A percentile compares a stretch with the other conserved stretches of the same genome.
Evolutionary conservation across 2,797 vertebrate species (phyloP).

Genomic region (Adrianichthys oophorus): DNA sequence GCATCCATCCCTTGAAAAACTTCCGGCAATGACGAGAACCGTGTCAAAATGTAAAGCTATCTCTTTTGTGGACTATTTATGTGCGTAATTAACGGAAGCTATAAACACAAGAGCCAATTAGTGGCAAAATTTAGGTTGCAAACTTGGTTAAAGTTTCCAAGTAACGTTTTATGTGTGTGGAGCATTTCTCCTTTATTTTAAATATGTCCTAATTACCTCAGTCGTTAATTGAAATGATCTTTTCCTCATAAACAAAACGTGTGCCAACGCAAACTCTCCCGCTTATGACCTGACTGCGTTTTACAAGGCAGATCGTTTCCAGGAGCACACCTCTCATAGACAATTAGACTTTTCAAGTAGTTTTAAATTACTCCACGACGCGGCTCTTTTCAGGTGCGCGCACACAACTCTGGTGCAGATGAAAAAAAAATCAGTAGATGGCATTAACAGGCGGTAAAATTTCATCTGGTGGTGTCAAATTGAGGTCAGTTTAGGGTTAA

Average conservation of each 20-base stretch:
- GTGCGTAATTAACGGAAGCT: slow-evolving; percentile 44
- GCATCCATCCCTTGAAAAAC: slow-evolving; percentile 50
- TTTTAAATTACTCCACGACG: slow-evolving; percentile 27
- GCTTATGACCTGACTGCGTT: slow-evolving; percentile 38
- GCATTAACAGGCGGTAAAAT: slow-evolving; percentile 95
- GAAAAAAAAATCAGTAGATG: slow-evolving; percentile 83
- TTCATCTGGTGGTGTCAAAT: slow-evolving; percentile 98
- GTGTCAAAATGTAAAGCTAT: slow-evolving; percentile 33
- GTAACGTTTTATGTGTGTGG: slow-evolving; percentile 31
- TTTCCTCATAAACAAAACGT: slow-evolving; percentile 56
- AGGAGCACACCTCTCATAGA: slow-evolving; percentile 30
- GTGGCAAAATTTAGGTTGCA: slow-evolving; percentile 37
- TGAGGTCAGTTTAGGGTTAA: slow-evolving; percentile 99
- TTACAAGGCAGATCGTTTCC: slow-evolving; percentile 38
- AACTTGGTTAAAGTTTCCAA: slow-evolving; percentile 29
- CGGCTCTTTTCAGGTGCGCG: slow-evolving; percentile 37
- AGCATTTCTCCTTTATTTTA: slow-evolving; percentile 46
- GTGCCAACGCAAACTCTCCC: slow-evolving; percentile 50
- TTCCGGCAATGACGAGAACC: slow-evolving; percentile 36
- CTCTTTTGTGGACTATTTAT: slow-evolving; percentile 48
- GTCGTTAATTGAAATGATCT: slow-evolving; percentile 60
- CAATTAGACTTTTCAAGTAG: slow-evolving; percentile 25
- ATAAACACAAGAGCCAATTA: slow-evolving; percentile 31
- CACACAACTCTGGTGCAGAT: slow-evolving; percentile 24
- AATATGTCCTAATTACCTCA: slow-evolving; percentile 52